Evolutionary conservation across 2,113 vertebrate genomes (phyloP).

Genomic region (Casuarius casuarius): DNA sequence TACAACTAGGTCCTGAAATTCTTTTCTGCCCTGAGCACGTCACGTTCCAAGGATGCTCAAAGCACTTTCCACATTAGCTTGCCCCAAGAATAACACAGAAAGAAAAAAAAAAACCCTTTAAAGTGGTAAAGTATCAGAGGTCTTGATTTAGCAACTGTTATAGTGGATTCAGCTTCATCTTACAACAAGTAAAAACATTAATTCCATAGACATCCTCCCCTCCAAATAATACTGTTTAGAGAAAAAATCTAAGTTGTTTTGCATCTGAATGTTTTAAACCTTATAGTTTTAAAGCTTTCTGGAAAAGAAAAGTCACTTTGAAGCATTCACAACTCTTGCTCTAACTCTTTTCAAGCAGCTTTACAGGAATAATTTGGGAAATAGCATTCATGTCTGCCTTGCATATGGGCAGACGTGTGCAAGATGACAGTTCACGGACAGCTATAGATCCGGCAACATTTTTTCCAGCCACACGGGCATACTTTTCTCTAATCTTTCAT

Average conservation of each 20-base stretch:
- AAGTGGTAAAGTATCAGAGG: neutral
- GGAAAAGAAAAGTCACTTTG: neutral
- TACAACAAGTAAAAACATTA: neutral
- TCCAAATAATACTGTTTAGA: neutral
- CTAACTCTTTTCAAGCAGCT: neutral
- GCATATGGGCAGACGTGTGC: neutral
- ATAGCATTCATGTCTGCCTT: neutral
- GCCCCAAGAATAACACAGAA: neutral
- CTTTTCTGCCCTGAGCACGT: neutral
- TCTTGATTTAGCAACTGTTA: neutral
- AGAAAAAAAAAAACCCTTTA: neutral
- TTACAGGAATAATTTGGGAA: neutral
- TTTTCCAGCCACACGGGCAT: neutral
- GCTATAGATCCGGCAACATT: neutral
- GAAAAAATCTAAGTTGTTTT: too few species aligned
- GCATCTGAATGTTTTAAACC: neutral
- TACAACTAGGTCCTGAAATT: neutral
- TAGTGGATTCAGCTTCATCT: neutral
- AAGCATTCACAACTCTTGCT: neutral
- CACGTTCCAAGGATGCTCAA: neutral
- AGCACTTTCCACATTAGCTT: neutral
- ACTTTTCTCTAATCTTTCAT: neutral
- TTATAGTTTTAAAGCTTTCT: too few species aligned
- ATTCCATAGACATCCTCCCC: neutral
- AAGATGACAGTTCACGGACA: accelerated